These are phyloP conservation scores for Trimorus sp. DNA, from an alignment of 2,888 invertebrate genomes.

Conservation along the genomic window DNA sequence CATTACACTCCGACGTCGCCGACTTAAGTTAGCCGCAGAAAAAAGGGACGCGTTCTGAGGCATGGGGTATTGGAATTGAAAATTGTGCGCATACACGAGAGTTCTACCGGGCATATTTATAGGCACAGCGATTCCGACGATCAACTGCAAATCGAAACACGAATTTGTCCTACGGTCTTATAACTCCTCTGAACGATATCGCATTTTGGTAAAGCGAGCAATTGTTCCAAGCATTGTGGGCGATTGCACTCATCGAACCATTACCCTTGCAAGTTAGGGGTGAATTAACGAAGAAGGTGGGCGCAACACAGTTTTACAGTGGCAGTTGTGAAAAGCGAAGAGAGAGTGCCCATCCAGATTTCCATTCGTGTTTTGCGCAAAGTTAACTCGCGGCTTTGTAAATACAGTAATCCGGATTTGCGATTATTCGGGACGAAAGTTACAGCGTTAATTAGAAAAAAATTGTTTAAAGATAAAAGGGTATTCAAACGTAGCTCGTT, in stretches of 20 bases:
- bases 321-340: too few species aligned
- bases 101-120: slow-evolving; percentile 83
- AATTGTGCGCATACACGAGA: slow-evolving; percentile 84
- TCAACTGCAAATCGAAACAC: slow-evolving; percentile 82
- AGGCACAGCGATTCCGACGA: slow-evolving; percentile 84
- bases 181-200: too few species aligned
- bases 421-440: not conserved
- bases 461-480: slow-evolving; percentile 8
- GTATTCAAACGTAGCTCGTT: slow-evolving; percentile 25
- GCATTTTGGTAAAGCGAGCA: too few species aligned
- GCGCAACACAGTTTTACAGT: too few species aligned
- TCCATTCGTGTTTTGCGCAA: too few species aligned
- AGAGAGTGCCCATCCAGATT: too few species aligned
- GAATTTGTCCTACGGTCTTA: not conserved
- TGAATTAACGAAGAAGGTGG: too few species aligned
- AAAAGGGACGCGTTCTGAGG: slow-evolving; percentile 83
- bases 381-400: not conserved
- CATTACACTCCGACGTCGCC: slow-evolving; percentile 68
- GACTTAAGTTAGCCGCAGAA: slow-evolving; percentile 73
- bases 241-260: too few species aligned
- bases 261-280: too few species aligned
- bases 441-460: slow-evolving; percentile 21
- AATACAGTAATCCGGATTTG: slow-evolving; percentile 1
- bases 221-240: too few species aligned
- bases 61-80: slow-evolving; percentile 86